Percentiles rank a stretch among this genome's conserved stretches.
These are phyloP conservation scores for Morpho helenor DNA, from an alignment of 2,888 invertebrate genomes.

Conservation along the genomic window DNA sequence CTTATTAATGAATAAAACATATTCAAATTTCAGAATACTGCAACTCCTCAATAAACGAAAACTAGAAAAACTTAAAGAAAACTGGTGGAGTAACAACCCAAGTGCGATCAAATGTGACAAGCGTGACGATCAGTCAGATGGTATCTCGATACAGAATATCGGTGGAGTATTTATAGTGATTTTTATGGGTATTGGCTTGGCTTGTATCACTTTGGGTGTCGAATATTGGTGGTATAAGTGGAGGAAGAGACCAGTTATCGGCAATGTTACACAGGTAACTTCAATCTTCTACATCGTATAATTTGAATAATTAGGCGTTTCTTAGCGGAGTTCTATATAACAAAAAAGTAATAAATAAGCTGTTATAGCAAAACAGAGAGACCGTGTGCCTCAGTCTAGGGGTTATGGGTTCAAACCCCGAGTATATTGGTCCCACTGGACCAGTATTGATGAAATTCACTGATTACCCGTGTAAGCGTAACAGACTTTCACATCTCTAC, in stretches of 20 bases:
- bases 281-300: background rate
- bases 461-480: too few relatives aligned
- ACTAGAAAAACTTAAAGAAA: conserved; percentile 95
- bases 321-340: background rate
- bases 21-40: conserved; percentile 84
- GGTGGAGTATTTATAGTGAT: conserved; percentile 99
- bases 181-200: conserved; percentile 95
- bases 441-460: background rate
- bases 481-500: too few relatives aligned
- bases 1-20: too few relatives aligned
- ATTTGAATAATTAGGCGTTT: background rate
- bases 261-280: conserved; percentile 80
- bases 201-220: conserved; percentile 92
- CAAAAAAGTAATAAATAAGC: too few relatives aligned
- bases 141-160: conserved; percentile 98
- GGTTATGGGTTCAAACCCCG: too few relatives aligned
- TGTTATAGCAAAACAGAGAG: too few relatives aligned
- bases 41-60: conserved; percentile 95
- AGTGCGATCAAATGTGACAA: conserved; percentile 88
- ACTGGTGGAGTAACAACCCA: conserved; percentile 97
- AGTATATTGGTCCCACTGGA: background rate
- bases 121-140: conserved; percentile 95
- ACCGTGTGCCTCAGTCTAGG: too few relatives aligned
- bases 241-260: conserved; percentile 80
- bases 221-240: conserved; percentile 97